phyloP scores from a whole-genome alignment of 2,113 vertebrate genomes.

The Solenodon paradoxus region DNA sequence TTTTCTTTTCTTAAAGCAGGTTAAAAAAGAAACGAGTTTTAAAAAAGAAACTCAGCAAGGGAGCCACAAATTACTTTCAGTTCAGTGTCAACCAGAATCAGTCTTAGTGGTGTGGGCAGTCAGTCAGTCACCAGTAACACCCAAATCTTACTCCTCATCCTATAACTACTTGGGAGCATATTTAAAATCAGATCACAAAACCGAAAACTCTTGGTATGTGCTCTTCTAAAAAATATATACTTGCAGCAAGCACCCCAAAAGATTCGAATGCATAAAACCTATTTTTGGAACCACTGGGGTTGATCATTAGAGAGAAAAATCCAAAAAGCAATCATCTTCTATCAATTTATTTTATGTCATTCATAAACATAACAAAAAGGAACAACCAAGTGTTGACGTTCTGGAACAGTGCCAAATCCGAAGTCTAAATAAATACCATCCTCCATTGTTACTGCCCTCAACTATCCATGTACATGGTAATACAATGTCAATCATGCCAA shows the following conservation, averaged over 20 bases:
- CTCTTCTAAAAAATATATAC: neutral
- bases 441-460: neutral
- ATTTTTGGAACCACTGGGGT: neutral
- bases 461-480: conserved; percentile 17
- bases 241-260: neutral
- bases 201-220: neutral
- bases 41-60: neutral
- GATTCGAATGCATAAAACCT: neutral
- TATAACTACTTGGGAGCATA: neutral
- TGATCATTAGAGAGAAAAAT: neutral
- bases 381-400: neutral
- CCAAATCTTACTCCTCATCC: neutral
- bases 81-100: neutral
- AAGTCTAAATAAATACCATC: conserved; percentile 14
- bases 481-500: conserved; percentile 45
- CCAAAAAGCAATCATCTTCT: neutral
- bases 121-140: neutral
- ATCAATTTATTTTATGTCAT: neutral
- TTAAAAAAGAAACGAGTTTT: no score
- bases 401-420: conserved; percentile 8
- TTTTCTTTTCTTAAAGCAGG: neutral
- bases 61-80: neutral
- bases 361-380: neutral
- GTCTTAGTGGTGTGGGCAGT: no score
- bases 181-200: neutral